Conservation (phyloP, 2,113 vertebrate genomes). For the Talpa occidentalis region DNA sequence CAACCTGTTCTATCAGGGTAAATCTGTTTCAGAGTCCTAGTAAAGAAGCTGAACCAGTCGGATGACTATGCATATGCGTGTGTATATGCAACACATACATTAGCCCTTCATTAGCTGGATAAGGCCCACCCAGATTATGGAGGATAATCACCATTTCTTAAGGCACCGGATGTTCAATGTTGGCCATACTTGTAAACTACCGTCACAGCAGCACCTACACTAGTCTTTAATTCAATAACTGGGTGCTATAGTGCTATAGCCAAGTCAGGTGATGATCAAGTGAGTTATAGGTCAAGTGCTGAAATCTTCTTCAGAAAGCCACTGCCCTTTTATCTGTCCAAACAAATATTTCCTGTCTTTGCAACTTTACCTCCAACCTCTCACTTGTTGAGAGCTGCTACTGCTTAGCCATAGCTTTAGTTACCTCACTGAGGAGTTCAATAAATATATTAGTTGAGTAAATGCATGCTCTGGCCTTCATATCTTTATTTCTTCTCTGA, state of each 20-base stretch:
- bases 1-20: background rate
- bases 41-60: background rate
- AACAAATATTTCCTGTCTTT: no score
- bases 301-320: no score
- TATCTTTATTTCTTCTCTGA: no score
- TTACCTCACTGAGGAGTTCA: no score
- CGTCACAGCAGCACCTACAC: background rate
- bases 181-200: background rate
- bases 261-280: background rate
- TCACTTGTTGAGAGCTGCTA: no score
- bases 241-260: background rate
- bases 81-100: no score
- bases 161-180: background rate
- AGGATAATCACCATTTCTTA: background rate
- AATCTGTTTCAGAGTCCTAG: background rate
- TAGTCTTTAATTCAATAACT: background rate
- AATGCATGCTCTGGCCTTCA: no score
- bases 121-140: background rate
- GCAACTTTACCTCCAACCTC: no score
- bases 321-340: no score
- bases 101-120: background rate
- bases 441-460: no score
- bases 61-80: background rate
- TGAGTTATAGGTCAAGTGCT: no score
- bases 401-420: no score